These are phyloP conservation scores for Phainopepla nitens DNA, from an alignment of 2,113 vertebrate genomes.

Conservation along the genomic window DNA sequence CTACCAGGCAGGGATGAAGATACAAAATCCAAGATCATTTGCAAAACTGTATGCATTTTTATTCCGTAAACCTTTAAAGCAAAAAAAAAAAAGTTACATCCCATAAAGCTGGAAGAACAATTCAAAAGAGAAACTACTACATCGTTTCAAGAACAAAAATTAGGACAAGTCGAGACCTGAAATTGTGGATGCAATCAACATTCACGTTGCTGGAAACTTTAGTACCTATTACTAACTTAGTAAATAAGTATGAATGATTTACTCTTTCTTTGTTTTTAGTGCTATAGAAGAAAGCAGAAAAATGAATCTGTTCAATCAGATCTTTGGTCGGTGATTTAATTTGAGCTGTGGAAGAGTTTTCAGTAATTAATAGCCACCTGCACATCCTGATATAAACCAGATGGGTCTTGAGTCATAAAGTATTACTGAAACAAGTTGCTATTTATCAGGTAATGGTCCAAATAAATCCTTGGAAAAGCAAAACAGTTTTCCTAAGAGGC, in stretches of 20 bases:
- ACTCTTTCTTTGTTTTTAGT: background rate
- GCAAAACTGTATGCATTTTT: background rate
- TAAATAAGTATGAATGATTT: constrained; percentile 22
- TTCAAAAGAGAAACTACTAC: background rate
- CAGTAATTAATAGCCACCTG: constrained; percentile 73
- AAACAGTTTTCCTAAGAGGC: background rate
- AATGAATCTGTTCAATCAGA: constrained; percentile 59
- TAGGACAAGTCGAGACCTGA: background rate
- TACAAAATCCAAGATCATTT: background rate
- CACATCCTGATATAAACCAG: constrained; percentile 62
- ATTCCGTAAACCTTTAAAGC: background rate
- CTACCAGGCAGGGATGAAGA: background rate
- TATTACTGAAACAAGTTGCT: constrained; percentile 55
- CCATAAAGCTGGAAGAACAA: background rate
- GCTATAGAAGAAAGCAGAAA: constrained; percentile 9
- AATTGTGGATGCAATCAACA: background rate
- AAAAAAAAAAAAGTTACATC: background rate
- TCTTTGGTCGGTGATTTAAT: constrained; percentile 13
- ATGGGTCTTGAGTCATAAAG: constrained; percentile 32
- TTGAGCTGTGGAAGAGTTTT: constrained; percentile 46
- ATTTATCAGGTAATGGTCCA: constrained; percentile 19
- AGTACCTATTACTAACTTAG: background rate
- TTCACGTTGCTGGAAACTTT: background rate
- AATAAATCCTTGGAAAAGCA: background rate
- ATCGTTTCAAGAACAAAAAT: constrained; percentile 20